Conservation (phyloP, 1,140 invertebrate genomes). For the Philotrypesis tridentata region DNA sequence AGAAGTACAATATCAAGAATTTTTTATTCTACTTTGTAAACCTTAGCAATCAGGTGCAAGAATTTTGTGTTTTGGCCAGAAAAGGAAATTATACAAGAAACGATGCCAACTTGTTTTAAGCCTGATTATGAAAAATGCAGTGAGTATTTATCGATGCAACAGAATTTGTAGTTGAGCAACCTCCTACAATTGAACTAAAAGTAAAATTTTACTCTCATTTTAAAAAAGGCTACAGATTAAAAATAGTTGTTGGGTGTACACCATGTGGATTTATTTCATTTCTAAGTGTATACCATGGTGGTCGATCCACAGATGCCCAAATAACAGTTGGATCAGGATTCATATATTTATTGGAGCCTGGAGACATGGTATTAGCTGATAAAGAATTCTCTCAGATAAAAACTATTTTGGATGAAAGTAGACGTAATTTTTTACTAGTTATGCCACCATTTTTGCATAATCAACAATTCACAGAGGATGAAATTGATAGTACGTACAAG, state of each 20-base stretch:
- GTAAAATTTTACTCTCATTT: constrained; percentile 22
- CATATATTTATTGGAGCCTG: constrained; percentile 64
- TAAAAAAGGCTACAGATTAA: constrained; percentile 39
- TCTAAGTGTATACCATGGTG: constrained; percentile 47
- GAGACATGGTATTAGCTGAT: constrained; percentile 67
- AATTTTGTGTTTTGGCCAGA: constrained; percentile 50
- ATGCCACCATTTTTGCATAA: constrained; percentile 60
- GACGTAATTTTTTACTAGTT: constrained; percentile 54
- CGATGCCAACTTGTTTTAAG: background rate
- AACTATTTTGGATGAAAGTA: constrained; percentile 45
- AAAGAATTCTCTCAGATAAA: constrained; percentile 67
- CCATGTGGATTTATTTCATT: constrained; percentile 50
- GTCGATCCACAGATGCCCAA: constrained; percentile 41
- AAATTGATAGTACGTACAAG: constrained; percentile 57
- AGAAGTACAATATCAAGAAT: constrained; percentile 41
- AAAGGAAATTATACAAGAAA: constrained; percentile 45
- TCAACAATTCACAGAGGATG: constrained; percentile 53
- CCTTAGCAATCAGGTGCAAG: constrained; percentile 3
- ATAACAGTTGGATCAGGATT: constrained; percentile 54
- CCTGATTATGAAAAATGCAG: constrained; percentile 22
- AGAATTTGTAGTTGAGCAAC: constrained; percentile 29
- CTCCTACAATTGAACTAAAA: constrained; percentile 33
- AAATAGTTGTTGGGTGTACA: constrained; percentile 48
- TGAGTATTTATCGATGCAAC: constrained; percentile 37
- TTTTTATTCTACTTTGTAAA: constrained; percentile 33